Base-by-base conservation (phyloP, 2,113 vertebrate species). In the Silurus meridionalis region DNA sequence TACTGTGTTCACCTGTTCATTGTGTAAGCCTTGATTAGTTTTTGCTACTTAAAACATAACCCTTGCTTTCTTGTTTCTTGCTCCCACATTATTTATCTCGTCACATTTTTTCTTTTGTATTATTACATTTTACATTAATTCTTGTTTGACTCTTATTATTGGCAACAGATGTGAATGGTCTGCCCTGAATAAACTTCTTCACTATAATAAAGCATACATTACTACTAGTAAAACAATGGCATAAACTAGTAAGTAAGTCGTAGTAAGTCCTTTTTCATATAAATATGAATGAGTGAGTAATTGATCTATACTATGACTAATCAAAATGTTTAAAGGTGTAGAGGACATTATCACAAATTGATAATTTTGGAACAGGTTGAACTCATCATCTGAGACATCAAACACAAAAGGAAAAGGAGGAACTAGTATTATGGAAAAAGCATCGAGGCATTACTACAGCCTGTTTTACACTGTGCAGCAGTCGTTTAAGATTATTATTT, bases 361-460 rank as follows among this genome's bases (percentile, higher is more conserved):
- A 15, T 46, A 46, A 6, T 0, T 46, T 17, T 23, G 5, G 25
- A 17, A 79, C 10, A 25, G 6, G 53, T 50, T 52, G 21, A 21
- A 50, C 52, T 75, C 72, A 86, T 83, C 63, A 75, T n/a, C 53
- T 64, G n/a, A 74, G 46, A 78, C 60, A 86, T 86, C 19, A 64
- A 80, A 61, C 23, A 28, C 28, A n/a, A 17, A 46, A 60, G 58
- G 6, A 17, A n/a, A 25, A 15, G 2, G 13, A 52, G 13, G 23
- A 15, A 55, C 13, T 55, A n/a, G 21, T 53, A 15, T 25, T 55
- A 19, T 37, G 50, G 25, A n/a, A 69, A 80, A 46, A 25, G 77
- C 64, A 69, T n/a, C 10, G 23, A 28, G 37, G 28, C 21, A 55
- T 78, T 61, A 21, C 10, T 71, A 46, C 50, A 55, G 10, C 50